A percentile compares a stretch with the other conserved stretches of the same genome.
Conservation (phyloP, 2,888 invertebrate species). For the Synanthedon andrenaeformis region DNA sequence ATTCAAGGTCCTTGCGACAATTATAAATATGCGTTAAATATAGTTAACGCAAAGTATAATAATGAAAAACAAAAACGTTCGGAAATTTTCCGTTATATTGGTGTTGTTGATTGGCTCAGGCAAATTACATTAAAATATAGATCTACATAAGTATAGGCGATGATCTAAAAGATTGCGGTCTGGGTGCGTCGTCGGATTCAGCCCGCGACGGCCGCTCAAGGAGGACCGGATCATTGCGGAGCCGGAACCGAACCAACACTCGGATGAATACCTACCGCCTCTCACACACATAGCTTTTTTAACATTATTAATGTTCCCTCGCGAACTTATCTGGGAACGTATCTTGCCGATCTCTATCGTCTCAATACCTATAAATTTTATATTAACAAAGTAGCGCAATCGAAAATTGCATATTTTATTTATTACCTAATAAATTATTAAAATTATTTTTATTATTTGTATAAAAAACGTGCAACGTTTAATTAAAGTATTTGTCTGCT, state of each 20-base stretch:
- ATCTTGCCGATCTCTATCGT: not conserved
- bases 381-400: not conserved
- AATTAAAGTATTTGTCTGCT: too few relatives aligned
- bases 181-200: slow-evolving; percentile 37
- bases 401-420: too few relatives aligned
- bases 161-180: slow-evolving; percentile 53
- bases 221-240: slow-evolving; percentile 61
- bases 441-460: too few relatives aligned
- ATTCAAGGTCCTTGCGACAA: too few relatives aligned
- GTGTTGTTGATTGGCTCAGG: not conserved
- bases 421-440: too few relatives aligned
- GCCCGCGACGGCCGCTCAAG: slow-evolving; percentile 40
- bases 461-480: too few relatives aligned
- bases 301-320: not conserved
- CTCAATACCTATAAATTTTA: not conserved
- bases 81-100: too few relatives aligned
- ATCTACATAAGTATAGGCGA: slow-evolving; percentile 18
- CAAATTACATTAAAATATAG: not conserved
- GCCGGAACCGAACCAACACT: slow-evolving; percentile 52
- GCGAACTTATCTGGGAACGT: not conserved
- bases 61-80: too few relatives aligned
- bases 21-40: too few relatives aligned
- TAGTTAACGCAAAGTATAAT: too few relatives aligned
- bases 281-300: slow-evolving; percentile 13
- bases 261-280: slow-evolving; percentile 39